A percentile compares a stretch with the other conserved stretches of the same genome.
phyloP scores from a whole-genome alignment of 2,888 invertebrate species.

The Drosophila vallismaia region DNA sequence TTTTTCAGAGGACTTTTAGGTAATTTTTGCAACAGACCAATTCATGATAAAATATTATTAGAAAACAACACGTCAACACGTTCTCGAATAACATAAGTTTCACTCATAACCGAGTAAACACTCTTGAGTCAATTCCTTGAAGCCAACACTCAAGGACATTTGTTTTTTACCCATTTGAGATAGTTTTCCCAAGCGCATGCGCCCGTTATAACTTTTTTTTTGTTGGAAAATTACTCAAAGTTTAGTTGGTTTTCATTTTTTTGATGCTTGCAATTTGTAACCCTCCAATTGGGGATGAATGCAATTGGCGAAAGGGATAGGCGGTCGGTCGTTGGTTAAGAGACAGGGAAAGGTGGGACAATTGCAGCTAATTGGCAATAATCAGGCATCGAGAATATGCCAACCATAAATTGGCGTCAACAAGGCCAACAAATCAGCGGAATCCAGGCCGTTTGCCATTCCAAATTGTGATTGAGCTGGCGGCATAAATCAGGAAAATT shows the following conservation, averaged over 20 bases:
- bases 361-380: slow-evolving; percentile 73
- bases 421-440: slow-evolving; percentile 69
- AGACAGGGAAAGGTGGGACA: slow-evolving; percentile 32
- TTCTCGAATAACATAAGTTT: neutral
- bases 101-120: neutral
- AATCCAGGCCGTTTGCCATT: slow-evolving; percentile 50
- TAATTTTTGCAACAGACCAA: too few relatives aligned
- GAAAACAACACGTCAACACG: neutral
- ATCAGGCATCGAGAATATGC: slow-evolving; percentile 54
- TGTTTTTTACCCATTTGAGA: slow-evolving; percentile 19
- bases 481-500: slow-evolving; percentile 74
- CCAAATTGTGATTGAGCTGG: slow-evolving; percentile 74
- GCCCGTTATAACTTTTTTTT: slow-evolving; percentile 13
- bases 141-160: slow-evolving; percentile 10
- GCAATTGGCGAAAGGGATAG: slow-evolving; percentile 32
- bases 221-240: slow-evolving; percentile 53
- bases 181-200: slow-evolving; percentile 54
- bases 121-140: slow-evolving; percentile 21
- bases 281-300: slow-evolving; percentile 34
- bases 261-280: slow-evolving; percentile 15
- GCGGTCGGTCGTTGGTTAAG: neutral
- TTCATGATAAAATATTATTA: neutral
- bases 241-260: slow-evolving; percentile 40
- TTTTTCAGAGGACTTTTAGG: too few relatives aligned
- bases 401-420: slow-evolving; percentile 67